Evolutionary conservation across 2,113 vertebrate genomes (phyloP).

Genomic region (Seriola quinqueradiata): DNA sequence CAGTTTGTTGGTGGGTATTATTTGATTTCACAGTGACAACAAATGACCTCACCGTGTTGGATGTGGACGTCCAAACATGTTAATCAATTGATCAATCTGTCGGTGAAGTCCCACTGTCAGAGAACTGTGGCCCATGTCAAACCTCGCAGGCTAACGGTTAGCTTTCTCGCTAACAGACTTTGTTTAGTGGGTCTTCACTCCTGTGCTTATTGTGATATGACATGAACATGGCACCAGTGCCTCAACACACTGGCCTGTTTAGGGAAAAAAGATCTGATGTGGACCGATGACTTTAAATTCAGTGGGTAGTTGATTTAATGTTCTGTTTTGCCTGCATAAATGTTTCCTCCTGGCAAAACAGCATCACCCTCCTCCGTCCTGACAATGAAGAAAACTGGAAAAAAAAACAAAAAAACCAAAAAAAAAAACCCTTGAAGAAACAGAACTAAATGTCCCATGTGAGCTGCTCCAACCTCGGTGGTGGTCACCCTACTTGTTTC

Average conservation of each 20-base stretch:
- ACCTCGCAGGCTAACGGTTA: too few species aligned
- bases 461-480: conserved; percentile 16
- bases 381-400: conserved; percentile 1
- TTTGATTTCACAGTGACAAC: neutral
- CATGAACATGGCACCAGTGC: neutral
- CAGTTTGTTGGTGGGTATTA: neutral
- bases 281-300: neutral
- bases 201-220: neutral
- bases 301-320: neutral
- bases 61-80: too few species aligned
- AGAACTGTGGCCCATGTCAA: too few species aligned
- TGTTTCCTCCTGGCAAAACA: conserved; percentile 1
- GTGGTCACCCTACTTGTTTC: conserved; percentile 90
- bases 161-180: too few species aligned
- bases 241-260: neutral
- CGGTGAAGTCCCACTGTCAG: too few species aligned
- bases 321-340: neutral
- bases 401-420: neutral
- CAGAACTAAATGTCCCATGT: conserved; percentile 8
- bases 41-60: neutral
- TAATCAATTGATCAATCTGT: too few species aligned
- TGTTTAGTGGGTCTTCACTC: neutral
- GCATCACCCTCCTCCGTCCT: neutral
- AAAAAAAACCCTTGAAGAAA: neutral
- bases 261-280: too few species aligned